Evolutionary conservation across 1,140 invertebrate genomes (phyloP).

Genomic region (Apis dorsata): DNA sequence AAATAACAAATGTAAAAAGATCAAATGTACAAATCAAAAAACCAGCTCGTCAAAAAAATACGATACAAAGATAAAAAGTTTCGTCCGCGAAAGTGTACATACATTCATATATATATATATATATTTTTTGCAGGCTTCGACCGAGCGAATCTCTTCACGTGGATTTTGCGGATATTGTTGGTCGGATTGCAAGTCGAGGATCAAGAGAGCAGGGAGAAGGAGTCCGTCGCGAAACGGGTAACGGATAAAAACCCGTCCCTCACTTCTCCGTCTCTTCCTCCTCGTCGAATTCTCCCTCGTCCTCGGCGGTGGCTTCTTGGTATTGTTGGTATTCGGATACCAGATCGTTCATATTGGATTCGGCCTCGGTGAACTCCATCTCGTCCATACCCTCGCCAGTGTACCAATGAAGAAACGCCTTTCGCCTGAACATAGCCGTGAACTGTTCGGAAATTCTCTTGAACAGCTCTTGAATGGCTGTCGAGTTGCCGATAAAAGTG

Average conservation of each 20-base stretch:
- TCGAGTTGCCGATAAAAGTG: conserved; percentile 95
- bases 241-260: background rate
- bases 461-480: conserved; percentile 93
- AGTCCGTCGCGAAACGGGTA: too few species aligned
- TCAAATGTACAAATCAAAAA: conserved; percentile 20
- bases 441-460: conserved; percentile 90
- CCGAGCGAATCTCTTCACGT: background rate
- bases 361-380: conserved; percentile 88
- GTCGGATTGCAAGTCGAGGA: too few species aligned
- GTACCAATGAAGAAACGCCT: conserved; percentile 88
- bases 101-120: too few species aligned
- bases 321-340: conserved; percentile 79
- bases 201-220: too few species aligned
- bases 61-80: background rate
- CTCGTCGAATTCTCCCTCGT: conserved; percentile 89
- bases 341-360: conserved; percentile 85
- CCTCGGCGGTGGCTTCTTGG: conserved; percentile 84
- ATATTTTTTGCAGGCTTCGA: background rate
- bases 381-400: conserved; percentile 87
- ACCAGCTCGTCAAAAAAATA: background rate
- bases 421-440: conserved; percentile 87
- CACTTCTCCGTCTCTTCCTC: conserved; percentile 83
- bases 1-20: conserved; percentile 20
- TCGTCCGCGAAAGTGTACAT: background rate
- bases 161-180: background rate